Evolutionary conservation across 2,797 vertebrate genomes (phyloP).

Genomic region (Sebastes diploproa): DNA sequence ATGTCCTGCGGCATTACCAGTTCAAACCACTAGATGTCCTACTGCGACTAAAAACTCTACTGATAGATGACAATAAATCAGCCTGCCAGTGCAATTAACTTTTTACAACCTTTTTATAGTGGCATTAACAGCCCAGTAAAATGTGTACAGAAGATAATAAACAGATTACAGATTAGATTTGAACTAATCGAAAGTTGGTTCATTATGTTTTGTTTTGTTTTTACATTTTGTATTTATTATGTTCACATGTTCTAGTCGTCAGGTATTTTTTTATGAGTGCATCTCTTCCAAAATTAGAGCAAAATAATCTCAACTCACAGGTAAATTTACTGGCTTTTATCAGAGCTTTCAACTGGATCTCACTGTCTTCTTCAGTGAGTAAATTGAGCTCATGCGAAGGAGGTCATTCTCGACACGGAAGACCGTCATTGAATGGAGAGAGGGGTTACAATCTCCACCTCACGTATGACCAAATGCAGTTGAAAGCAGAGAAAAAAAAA

Average conservation of each 20-base stretch:
- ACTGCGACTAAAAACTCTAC: not conserved
- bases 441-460: not conserved
- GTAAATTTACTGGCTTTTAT: rapidly evolving
- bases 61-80: not conserved
- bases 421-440: not conserved
- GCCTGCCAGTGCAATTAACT: rapidly evolving
- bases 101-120: not conserved
- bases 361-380: not conserved
- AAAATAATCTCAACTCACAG: not conserved
- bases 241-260: not conserved
- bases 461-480: not conserved
- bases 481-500: not conserved
- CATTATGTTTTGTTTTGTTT: not conserved
- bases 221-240: not conserved
- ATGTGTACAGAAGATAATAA: not conserved
- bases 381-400: not conserved
- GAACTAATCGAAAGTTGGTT: not conserved
- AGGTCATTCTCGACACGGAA: not conserved
- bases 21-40: constrained; percentile 30
- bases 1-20: not conserved
- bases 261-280: not conserved
- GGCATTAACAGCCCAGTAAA: not conserved
- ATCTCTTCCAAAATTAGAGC: not conserved
- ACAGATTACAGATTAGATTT: not conserved
- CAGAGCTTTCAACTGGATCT: not conserved